A percentile compares a stretch with the other conserved stretches of the same genome.
phyloP scores from a whole-genome alignment of 2,797 vertebrate genomes.

The Alosa sapidissima region DNA sequence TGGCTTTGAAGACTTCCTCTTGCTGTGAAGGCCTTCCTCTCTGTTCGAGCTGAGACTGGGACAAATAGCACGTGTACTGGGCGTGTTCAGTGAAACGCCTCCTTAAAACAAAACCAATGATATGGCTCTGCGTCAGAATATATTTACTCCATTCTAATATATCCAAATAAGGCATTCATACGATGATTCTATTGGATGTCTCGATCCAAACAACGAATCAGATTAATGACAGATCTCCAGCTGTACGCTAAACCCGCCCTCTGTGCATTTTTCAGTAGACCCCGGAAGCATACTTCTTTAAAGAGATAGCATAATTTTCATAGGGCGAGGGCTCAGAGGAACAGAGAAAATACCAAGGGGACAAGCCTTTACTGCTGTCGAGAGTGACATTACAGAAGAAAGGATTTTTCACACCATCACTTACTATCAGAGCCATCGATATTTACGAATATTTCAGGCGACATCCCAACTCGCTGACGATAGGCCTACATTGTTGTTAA shows the following conservation, averaged over 20 bases:
- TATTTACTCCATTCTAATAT: constrained; percentile 55
- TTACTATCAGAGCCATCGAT: background rate
- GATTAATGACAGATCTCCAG: constrained; percentile 72
- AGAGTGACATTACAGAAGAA: constrained; percentile 17
- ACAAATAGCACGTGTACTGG: constrained; percentile 79
- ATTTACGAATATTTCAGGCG: constrained; percentile 10
- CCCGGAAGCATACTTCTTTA: constrained; percentile 77
- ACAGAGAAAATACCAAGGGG: constrained; percentile 23
- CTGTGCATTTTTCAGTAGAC: constrained; percentile 51
- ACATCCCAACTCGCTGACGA: constrained; percentile 11
- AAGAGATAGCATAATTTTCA: constrained; percentile 68
- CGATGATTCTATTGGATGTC: constrained; percentile 54
- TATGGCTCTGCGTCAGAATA: constrained; percentile 43
- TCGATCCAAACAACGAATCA: constrained; percentile 62
- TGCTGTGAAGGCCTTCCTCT: background rate
- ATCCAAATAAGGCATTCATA: constrained; percentile 36
- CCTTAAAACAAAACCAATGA: constrained; percentile 61
- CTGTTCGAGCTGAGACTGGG: constrained; percentile 24
- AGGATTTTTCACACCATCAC: background rate
- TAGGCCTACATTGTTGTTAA: constrained; percentile 21
- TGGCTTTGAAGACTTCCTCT: constrained; percentile 3
- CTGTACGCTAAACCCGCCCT: constrained; percentile 65
- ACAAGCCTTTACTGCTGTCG: constrained; percentile 15
- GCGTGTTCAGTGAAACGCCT: constrained; percentile 54
- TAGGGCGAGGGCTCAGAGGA: constrained; percentile 59